Evolutionary conservation across 2,888 invertebrate genomes (phyloP), one percentile per base, ranked within the genome.

Genomic region (Netelia virgata): DNA sequence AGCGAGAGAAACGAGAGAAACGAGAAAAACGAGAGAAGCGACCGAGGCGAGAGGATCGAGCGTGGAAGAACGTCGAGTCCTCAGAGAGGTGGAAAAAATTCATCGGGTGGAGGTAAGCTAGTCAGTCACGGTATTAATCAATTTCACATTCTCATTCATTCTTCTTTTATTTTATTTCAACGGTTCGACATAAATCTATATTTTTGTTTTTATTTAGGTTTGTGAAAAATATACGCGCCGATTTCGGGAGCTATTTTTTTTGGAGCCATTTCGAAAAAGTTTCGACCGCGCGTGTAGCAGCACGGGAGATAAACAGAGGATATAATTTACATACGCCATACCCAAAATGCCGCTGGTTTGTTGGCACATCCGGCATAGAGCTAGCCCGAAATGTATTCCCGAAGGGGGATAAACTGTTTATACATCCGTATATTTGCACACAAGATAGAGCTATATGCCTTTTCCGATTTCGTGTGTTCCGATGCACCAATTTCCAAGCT

Each of bases 1-100:
- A 94, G 55, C 93, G 95, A 84, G 94, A 96, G 87, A 57, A 81
- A 9, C 63, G 86, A 64, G 20, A 16, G 61, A 47, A 75, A 8
- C 36, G 85, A 81, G 78, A 86, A 10, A 66, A 83, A 2, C 16
- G 85, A 83, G 11, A 84, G 87, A 53, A 82, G 66, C 59, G 91
- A 91, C 0, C 89, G 91, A 63, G 84, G 5, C 16, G 85, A 83
- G 11, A 85, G 87, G 47, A 82, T 70, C 55, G 91, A 91, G 0
- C 89, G 91, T 43, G 90, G 86, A 36, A 89, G 93, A 83, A 89
- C 89, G 10, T 88, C 89, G 68, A 93, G 93, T 86, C 92, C 93
- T 64, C 93, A 92, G 77, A 91, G 92, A 70, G 70, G 85, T n/a
- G 76, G 84, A 9, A 90, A 91, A 74, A 85, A 88, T 47, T 78